Conservation (phyloP, 1,140 invertebrate genomes). For the Drosophila guanche region DNA sequence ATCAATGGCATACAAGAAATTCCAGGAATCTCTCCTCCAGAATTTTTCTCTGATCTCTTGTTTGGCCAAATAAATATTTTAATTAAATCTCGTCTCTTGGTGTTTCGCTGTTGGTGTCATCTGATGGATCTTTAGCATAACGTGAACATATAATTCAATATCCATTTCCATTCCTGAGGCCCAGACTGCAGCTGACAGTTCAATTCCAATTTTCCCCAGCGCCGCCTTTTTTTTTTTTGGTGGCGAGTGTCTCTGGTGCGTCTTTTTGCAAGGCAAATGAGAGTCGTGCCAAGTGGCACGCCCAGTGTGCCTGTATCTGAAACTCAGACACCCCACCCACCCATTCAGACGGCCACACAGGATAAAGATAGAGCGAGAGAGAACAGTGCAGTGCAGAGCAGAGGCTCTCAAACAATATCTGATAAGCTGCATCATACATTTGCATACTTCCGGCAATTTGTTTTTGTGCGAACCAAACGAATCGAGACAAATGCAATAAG, state of each 20-base stretch:
- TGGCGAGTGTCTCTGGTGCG: conserved; percentile 57
- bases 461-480: conserved; percentile 78
- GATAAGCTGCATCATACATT: conserved; percentile 80
- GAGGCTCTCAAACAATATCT: conserved; percentile 77
- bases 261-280: conserved; percentile 78
- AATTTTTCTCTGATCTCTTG: not conserved
- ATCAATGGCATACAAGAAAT: too few relatives aligned
- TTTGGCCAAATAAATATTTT: conserved; percentile 36
- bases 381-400: conserved; percentile 1
- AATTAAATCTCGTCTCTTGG: conserved; percentile 70
- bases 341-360: not conserved
- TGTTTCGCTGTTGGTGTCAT: conserved; percentile 32
- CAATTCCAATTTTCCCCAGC: conserved; percentile 54
- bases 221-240: conserved; percentile 8
- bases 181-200: conserved; percentile 68
- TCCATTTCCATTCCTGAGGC: conserved; percentile 31
- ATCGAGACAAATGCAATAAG: conserved; percentile 81
- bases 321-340: conserved; percentile 4
- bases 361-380: too few relatives aligned
- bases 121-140: conserved; percentile 65
- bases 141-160: conserved; percentile 80
- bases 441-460: conserved; percentile 81
- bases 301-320: conserved; percentile 13
- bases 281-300: conserved; percentile 43
- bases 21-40: too few relatives aligned